Conservation (phyloP, 2,888 invertebrate species). For the Hypomecis punctinalis region DNA sequence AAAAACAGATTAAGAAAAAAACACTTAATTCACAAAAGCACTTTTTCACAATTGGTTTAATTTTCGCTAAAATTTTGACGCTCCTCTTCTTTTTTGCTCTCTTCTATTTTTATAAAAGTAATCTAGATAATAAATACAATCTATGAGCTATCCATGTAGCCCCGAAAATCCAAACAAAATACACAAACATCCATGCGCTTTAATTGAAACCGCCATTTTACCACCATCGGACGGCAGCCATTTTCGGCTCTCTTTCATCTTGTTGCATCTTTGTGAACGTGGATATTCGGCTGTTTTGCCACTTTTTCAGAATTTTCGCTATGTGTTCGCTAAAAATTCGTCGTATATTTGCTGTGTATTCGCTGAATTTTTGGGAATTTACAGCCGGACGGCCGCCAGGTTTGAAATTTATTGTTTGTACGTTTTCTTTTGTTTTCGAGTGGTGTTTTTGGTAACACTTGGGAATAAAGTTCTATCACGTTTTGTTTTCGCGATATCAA, state of each 20-base stretch:
- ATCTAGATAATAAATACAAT: background rate
- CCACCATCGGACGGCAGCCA: constrained; percentile 15
- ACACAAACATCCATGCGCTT: constrained; percentile 20
- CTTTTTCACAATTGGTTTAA: no score
- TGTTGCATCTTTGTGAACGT: constrained; percentile 24
- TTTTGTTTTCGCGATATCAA: background rate
- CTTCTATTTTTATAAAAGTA: no score
- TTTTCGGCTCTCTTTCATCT: constrained; percentile 6
- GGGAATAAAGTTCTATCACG: background rate
- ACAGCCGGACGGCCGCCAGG: constrained; percentile 5
- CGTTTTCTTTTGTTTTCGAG: constrained; percentile 28
- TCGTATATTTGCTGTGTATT: constrained; percentile 4
- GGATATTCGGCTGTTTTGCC: constrained; percentile 29
- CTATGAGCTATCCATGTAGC: constrained; percentile 7
- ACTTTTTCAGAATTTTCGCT: constrained; percentile 14
- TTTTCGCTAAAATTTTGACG: no score
- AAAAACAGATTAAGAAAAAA: no score
- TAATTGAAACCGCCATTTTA: constrained; percentile 39
- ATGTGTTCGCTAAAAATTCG: background rate
- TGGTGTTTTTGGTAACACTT: background rate
- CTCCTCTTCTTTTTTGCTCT: no score
- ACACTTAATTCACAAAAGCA: no score
- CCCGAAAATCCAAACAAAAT: constrained; percentile 34
- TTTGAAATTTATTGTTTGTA: constrained; percentile 28
- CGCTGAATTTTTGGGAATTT: constrained; percentile 16